Evolutionary conservation across 2,888 invertebrate species (phyloP).

Genomic region (Microplitis deprimator): DNA sequence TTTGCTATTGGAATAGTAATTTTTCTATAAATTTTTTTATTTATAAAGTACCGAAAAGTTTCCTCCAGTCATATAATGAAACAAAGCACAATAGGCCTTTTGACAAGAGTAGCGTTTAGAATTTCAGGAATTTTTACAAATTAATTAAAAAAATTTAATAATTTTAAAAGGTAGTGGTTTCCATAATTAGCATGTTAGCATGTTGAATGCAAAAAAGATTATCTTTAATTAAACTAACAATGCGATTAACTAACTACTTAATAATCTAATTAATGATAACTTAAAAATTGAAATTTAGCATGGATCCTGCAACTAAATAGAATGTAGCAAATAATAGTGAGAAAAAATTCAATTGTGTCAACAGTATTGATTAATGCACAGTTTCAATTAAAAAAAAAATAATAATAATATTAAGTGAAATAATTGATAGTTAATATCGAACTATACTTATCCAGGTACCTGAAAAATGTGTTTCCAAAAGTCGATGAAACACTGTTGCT

Average conservation of each 20-base stretch:
- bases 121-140: too few relatives aligned
- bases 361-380: neutral
- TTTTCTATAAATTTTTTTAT: too few relatives aligned
- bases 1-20: too few relatives aligned
- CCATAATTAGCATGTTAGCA: neutral
- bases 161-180: neutral
- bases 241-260: neutral
- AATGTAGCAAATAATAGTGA: neutral
- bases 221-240: neutral
- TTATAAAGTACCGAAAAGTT: too few relatives aligned
- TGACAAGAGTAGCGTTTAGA: too few relatives aligned
- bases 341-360: neutral
- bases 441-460: conserved; percentile 77
- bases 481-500: conserved; percentile 90
- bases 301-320: conserved; percentile 41
- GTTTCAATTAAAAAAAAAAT: neutral
- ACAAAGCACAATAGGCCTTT: too few relatives aligned
- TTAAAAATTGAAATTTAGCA: conserved; percentile 29
- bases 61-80: too few relatives aligned
- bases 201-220: conserved; percentile 20
- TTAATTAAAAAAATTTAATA: neutral
- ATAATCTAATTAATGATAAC: conserved; percentile 37
- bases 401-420: neutral
- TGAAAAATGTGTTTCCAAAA: conserved; percentile 92
- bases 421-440: neutral